Conservation (phyloP, 2,797 vertebrate genomes). For the Limnodromus scolopaceus region DNA sequence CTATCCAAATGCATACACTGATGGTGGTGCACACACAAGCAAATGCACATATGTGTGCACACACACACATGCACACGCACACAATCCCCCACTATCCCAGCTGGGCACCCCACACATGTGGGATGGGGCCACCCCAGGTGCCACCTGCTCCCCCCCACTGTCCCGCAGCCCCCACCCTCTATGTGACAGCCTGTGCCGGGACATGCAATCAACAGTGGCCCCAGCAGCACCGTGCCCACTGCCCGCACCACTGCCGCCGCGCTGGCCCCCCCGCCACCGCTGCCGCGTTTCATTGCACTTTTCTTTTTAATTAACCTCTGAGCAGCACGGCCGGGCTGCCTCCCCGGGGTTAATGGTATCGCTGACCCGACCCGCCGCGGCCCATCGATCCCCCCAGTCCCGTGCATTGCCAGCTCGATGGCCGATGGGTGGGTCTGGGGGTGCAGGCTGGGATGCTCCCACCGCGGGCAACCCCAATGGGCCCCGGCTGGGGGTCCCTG, state of each 20-base stretch:
- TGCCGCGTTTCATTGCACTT: slow-evolving; percentile 40
- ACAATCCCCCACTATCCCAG: background rate
- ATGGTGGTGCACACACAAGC: background rate
- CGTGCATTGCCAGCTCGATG: fast-evolving
- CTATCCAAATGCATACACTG: background rate
- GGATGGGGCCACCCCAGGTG: background rate
- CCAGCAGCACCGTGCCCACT: background rate
- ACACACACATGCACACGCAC: too few species aligned
- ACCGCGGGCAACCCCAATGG: background rate
- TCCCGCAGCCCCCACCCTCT: background rate
- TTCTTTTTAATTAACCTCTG: slow-evolving; percentile 73
- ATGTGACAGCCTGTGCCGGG: background rate
- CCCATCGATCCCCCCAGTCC: slow-evolving; percentile 36
- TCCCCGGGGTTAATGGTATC: slow-evolving; percentile 58
- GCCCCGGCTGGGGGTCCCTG: background rate
- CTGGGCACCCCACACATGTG: background rate
- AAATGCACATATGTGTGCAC: too few species aligned
- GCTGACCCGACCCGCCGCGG: slow-evolving; percentile 53
- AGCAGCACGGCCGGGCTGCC: background rate
- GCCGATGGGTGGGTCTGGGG: too few species aligned
- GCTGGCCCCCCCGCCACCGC: background rate
- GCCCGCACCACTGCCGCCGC: background rate
- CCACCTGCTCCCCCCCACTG: background rate
- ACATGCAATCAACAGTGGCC: background rate
- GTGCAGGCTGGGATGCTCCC: background rate